Base-by-base conservation (phyloP, 2,888 invertebrate species). In the Oligia latruncula region DNA sequence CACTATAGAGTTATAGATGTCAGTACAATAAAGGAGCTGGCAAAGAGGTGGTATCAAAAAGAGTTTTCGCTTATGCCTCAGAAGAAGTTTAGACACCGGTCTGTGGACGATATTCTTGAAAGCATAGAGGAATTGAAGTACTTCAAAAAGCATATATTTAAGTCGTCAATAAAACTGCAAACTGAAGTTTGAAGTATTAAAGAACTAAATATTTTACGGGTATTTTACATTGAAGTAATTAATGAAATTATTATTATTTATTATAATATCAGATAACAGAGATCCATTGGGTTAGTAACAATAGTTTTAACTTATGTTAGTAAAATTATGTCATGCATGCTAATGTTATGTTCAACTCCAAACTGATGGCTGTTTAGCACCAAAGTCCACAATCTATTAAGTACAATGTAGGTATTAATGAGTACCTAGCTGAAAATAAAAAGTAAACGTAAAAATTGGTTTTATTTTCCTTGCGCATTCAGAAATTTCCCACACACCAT, bases 1-100 rank as follows among this genome's bases (percentile, higher is more conserved):
- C 99, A 99, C 93, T 99, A 99, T 94, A 97, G 99, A 90, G 98
- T 99, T 68, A 98, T 99, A 84, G 99, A 99, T 97, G 99, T 99
- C 4, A 98, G 98, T 60, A 97, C 98, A 0, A 95, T 99, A 35
- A 99, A 99, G 93, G 99, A 99, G 94, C 93, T 99, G 75, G 97
- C 97, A 20, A 97, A 97, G 86, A 94, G 98, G 29, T 99, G 99
- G 99, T 98, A 98, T 94, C 97, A 97, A 4, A 95, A 97, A 35
- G 93, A 98, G 17, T 97, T 94, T 88, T 94, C 96, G 23, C 92
- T 90, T n/a, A 95, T 96, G 74, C 98, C 98, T 0, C 92, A 93
- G 71, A 99, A 99, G 91, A 94, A 92, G 72, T 96, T 97, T n/a
- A 90, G 93, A 0, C 99, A 99, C 92, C 97, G 99, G 87, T 98